Evolutionary conservation across 1,140 invertebrate genomes (phyloP), one percentile per base, ranked within the genome.

Genomic region (Pseudomyrmex flavicornis): DNA sequence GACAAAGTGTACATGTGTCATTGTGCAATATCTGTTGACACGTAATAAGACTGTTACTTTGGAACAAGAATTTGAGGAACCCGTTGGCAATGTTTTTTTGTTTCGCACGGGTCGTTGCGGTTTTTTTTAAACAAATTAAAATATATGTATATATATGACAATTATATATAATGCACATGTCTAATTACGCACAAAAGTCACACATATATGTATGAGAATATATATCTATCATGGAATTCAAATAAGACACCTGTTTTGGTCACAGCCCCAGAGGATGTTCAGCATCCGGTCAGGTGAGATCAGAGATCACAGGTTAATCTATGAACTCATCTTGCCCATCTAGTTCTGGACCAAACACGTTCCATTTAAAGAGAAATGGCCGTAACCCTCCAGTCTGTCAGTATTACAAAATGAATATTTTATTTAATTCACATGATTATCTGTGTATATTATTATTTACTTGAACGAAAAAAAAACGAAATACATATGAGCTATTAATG

Each of bases 261-360:
- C 54, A 80, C 73, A 73, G 66, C 79, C 82, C 65, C 10, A 56
- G 50, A 76, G 26, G 35, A 91, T 87, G 90, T 92, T 86, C 92
- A 93, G 91, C 91, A 92, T 93, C 90, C 88, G 22, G 86, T 90
- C 88, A 91, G 86, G 88, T 90, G 85, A 89, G 91, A 91, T 92
- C 90, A 92, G 61, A 92, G 92, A 91, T 92, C 91, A 89, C 61
- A 48, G 82, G 82, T 89, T 89, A 88, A 88, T 90, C 87, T 85
- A 76, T n/a, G 13, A 86, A 59, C 35, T 35, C 82, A 83, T 89
- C 90, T 88, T 50, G 92, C 88, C 68, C 68, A 63, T 91, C 93
- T 91, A 89, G 93, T 94, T 92, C 86, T 92, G 92, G 92, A 91
- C 91, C 92, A 88, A 22, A 72, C 50, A 82, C 50, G 82, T 75